These are phyloP conservation scores for Lasiurus cinereus DNA, from an alignment of 2,113 vertebrate genomes.

Conservation along the genomic window DNA sequence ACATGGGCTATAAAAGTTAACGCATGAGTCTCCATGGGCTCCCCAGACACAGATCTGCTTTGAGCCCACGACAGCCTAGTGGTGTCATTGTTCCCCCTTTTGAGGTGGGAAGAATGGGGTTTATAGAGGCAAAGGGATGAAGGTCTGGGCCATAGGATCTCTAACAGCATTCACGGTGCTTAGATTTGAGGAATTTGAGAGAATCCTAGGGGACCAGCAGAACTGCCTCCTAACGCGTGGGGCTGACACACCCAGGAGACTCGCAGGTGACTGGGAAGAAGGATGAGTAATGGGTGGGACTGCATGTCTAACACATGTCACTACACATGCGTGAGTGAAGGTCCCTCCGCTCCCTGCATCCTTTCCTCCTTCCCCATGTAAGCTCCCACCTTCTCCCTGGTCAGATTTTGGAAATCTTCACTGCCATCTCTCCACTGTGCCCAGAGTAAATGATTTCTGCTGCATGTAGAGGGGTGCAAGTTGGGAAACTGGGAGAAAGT, in stretches of 20 bases:
- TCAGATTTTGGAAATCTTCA: neutral
- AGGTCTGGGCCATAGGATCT: neutral
- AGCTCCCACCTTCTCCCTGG: neutral
- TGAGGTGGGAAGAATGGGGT: neutral
- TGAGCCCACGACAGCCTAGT: neutral
- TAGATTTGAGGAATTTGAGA: neutral
- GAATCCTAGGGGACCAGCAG: no score
- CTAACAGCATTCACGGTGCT: neutral
- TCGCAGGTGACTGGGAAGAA: neutral
- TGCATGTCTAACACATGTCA: neutral
- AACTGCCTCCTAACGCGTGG: neutral
- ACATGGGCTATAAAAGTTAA: neutral
- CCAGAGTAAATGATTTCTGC: neutral
- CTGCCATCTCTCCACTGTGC: neutral
- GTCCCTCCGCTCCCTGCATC: neutral
- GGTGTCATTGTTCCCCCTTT: neutral
- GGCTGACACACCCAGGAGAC: neutral
- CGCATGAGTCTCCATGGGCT: neutral
- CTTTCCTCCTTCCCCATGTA: neutral
- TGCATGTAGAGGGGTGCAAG: neutral
- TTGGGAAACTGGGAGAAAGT: neutral
- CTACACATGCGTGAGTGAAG: rapidly evolving
- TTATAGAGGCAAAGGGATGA: neutral
- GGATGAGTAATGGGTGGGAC: rapidly evolving
- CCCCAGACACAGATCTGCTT: neutral